Conservation (phyloP, 2,113 vertebrate genomes). For the Corythornis madagascariensis region DNA sequence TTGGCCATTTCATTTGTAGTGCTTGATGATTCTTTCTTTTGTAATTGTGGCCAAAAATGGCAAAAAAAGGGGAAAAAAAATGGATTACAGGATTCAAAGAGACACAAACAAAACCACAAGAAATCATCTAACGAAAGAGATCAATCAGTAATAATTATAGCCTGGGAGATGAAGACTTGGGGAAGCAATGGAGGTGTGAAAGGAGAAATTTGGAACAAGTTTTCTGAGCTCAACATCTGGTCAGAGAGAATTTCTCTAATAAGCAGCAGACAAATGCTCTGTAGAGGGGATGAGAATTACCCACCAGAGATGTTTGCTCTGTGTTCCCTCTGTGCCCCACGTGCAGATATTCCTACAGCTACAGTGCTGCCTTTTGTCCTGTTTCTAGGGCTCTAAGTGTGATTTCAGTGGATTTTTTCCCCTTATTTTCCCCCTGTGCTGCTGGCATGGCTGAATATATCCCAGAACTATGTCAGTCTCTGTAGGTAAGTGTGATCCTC, state of each 20-base stretch:
- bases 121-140: not conserved
- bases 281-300: not conserved
- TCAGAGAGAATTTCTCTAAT: not conserved
- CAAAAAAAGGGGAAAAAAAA: not conserved
- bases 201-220: not conserved
- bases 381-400: not conserved
- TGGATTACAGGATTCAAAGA: not conserved
- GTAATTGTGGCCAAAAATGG: not conserved
- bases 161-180: not conserved
- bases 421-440: not conserved
- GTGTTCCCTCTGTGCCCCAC: not conserved
- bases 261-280: not conserved
- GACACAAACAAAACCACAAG: not conserved
- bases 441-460: not conserved
- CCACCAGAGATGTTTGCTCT: not conserved
- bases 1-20: not conserved
- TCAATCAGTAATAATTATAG: not conserved
- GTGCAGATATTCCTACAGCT: not conserved
- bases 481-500: not conserved
- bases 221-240: not conserved
- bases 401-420: not conserved
- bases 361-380: not conserved
- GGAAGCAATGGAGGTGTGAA: not conserved
- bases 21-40: not conserved
- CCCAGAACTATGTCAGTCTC: not conserved